Percentiles rank a stretch among this genome's conserved stretches.
Evolutionary conservation across 2,113 vertebrate species (phyloP).

Genomic region (Tetraodon nigroviridis): DNA sequence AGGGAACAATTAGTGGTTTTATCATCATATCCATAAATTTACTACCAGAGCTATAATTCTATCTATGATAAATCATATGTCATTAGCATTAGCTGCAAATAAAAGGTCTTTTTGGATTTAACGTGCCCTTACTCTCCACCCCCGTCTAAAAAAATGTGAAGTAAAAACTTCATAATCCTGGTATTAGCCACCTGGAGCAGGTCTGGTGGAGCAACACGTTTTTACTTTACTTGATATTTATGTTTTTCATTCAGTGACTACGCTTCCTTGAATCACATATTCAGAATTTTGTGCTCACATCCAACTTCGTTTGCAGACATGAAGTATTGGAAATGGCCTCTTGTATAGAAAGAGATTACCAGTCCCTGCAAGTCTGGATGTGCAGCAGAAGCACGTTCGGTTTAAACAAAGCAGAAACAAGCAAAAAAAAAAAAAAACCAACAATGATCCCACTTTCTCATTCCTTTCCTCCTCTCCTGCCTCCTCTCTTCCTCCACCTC

Average conservation of each 20-base stretch:
- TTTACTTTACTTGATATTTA: neutral
- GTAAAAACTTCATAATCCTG: no score
- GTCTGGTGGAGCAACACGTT: neutral
- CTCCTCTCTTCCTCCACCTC: conserved; percentile 10
- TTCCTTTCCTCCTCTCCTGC: conserved; percentile 14
- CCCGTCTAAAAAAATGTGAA: no score
- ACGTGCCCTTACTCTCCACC: no score
- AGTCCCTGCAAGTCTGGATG: conserved; percentile 16
- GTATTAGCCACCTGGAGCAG: neutral
- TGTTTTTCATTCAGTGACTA: neutral
- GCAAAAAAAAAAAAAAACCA: conserved; percentile 29
- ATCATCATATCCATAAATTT: conserved; percentile 26
- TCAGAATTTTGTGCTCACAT: no score
- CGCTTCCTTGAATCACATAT: no score
- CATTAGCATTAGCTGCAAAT: no score
- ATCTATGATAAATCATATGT: no score
- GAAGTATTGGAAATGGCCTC: conserved; percentile 11
- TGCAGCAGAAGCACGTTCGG: conserved; percentile 33
- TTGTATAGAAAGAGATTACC: conserved; percentile 20
- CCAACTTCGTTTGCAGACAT: neutral
- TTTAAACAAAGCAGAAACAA: conserved; percentile 35
- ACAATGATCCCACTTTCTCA: conserved; percentile 30
- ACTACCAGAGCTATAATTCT: conserved; percentile 27
- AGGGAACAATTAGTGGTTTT: conserved; percentile 20
- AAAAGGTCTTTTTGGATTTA: no score